phyloP scores from a whole-genome alignment of 2,888 invertebrate species.

The Melinopterus prodromus region DNA sequence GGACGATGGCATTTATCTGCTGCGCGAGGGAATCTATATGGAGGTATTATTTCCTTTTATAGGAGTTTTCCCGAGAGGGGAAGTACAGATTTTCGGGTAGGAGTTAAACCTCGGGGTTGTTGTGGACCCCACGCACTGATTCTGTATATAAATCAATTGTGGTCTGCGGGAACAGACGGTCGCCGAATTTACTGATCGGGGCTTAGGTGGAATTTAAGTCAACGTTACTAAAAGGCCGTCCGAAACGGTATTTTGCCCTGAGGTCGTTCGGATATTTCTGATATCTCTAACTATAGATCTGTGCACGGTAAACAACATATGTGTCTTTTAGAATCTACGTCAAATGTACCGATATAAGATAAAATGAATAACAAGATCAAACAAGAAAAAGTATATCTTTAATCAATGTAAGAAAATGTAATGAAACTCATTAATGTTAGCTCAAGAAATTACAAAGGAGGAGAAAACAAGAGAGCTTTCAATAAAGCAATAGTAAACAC shows the following conservation, averaged over 20 bases:
- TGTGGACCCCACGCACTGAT: not conserved
- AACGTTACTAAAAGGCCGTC: not conserved
- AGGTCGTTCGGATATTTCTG: not conserved
- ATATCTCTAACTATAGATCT: not conserved
- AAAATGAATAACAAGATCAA: too few relatives aligned
- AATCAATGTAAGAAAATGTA: too few relatives aligned
- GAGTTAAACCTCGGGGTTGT: not conserved
- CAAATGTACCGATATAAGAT: too few relatives aligned
- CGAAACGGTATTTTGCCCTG: not conserved
- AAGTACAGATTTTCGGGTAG: not conserved
- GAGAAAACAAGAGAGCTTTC: too few relatives aligned
- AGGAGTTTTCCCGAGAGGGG: not conserved
- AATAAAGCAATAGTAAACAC: too few relatives aligned
- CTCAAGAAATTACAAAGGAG: too few relatives aligned
- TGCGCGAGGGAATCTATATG: not conserved
- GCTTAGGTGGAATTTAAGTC: not conserved
- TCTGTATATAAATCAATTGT: constrained; percentile 4
- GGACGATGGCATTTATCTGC: not conserved
- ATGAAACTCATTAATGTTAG: too few relatives aligned
- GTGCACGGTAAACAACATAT: not conserved
- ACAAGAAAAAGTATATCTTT: too few relatives aligned
- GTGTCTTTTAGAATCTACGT: not conserved
- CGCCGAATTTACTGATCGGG: not conserved
- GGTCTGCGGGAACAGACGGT: not conserved
- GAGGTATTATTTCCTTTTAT: not conserved